Evolutionary conservation across 2,113 vertebrate species (phyloP), one percentile per base, ranked within the genome.

Genomic region (Lontra canadensis): DNA sequence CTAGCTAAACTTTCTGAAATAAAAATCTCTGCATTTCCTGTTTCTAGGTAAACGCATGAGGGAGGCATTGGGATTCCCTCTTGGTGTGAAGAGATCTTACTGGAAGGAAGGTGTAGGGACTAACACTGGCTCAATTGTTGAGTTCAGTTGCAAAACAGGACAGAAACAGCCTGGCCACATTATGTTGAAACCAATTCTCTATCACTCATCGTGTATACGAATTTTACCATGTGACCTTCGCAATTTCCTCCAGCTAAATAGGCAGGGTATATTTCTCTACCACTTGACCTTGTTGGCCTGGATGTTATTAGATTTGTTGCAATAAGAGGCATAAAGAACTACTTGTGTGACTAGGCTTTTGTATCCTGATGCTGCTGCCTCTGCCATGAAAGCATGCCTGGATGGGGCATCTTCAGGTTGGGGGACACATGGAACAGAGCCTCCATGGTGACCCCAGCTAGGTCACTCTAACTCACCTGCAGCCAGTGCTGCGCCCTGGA

Each of bases 321-420:
- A 55, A 44, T 7, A 20, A 61, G 71, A 89, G 15, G 11, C 13
- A 11, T 18, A 55, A 2, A 9, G 26, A 42, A 71, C 1, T 12
- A 39, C 57, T 29, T 49, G 12, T 36, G 52, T 4, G n/a, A 8
- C 4, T 31, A 8, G 42, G 23, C 29, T 20, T 63, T 25, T 17
- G 65, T 47, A 8, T 29, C 6, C 55, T 25, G 29, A 0, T 17
- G 61, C 21, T 21, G 31, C 9, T 59, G 20, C 6, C 26, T 55
- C 44, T 42, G 57, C 7, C 65, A 23, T 15, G 20, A 26, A 44
- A 34, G 31, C 18, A 20, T 6, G 6, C 42, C 8, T 44, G 26
- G 14, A 17, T 1, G 26, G 25, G 18, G 4, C 8, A 6, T 4
- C 61, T 21, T 36, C 31, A 2, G 6, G 6, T 8, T 14, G 6